phyloP scores from a whole-genome alignment of 2,797 vertebrate genomes.

The Eulemur mongoz region DNA sequence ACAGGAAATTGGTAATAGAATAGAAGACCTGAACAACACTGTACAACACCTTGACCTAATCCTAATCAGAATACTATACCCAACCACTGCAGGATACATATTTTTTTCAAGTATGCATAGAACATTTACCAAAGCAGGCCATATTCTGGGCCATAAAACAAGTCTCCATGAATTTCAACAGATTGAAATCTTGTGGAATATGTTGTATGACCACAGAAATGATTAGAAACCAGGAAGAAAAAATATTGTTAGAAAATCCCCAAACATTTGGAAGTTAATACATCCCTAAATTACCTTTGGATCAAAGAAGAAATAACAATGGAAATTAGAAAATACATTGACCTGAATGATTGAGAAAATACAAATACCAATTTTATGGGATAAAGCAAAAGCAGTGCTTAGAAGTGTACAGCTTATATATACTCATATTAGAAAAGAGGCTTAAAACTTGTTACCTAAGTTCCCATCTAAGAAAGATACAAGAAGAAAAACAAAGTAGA shows the following conservation, averaged over 20 bases:
- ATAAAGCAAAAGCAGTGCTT: background rate
- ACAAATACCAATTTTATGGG: background rate
- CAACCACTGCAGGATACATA: background rate
- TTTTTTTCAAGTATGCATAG: background rate
- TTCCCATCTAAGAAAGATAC: background rate
- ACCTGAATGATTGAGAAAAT: background rate
- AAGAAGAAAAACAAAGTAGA: background rate
- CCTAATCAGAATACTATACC: background rate
- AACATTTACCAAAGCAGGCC: background rate
- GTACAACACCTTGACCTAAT: background rate
- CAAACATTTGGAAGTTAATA: background rate
- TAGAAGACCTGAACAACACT: background rate
- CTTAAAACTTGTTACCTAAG: background rate
- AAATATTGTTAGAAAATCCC: background rate
- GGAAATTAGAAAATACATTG: background rate
- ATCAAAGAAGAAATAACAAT: conserved; percentile 19
- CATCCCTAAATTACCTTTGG: background rate
- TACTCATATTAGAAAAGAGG: background rate
- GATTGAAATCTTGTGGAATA: background rate
- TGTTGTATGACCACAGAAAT: background rate
- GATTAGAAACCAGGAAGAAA: background rate
- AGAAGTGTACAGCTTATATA: background rate
- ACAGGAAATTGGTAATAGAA: background rate
- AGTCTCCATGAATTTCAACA: background rate
- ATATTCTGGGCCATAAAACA: background rate